These are phyloP conservation scores for Heterodera schachtii DNA, from an alignment of 1,140 invertebrate genomes.

Conservation along the genomic window DNA sequence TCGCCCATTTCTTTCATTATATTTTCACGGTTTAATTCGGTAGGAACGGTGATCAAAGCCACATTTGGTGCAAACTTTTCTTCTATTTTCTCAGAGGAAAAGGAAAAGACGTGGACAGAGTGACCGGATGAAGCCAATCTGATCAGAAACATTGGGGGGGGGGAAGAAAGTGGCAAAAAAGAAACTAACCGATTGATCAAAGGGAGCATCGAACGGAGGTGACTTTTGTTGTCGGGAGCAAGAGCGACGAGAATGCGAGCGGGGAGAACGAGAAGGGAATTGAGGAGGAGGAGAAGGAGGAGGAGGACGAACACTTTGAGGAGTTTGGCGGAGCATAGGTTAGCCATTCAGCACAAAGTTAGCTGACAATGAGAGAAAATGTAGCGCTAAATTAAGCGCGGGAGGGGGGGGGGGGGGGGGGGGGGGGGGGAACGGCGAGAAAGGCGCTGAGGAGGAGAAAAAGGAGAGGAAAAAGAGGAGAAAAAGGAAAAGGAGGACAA, in stretches of 20 bases:
- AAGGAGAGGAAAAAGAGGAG: too few species aligned
- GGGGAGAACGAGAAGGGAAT: not conserved
- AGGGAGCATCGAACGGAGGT: constrained; percentile 24
- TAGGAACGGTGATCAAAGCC: not conserved
- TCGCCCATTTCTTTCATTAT: not conserved
- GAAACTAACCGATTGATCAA: constrained; percentile 19
- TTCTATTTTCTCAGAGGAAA: not conserved
- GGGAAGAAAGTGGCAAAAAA: not conserved
- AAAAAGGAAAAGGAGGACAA: too few species aligned
- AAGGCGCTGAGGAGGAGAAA: too few species aligned
- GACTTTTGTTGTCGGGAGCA: constrained; percentile 16
- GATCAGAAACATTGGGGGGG: not conserved
- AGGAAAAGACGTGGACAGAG: constrained; percentile 9
- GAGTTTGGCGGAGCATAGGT: not conserved
- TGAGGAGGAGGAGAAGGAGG: constrained; percentile 6
- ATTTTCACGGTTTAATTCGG: not conserved
- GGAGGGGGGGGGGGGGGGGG: not conserved
- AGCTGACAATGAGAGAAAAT: too few species aligned
- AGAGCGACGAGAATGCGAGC: constrained; percentile 14
- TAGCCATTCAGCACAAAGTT: not conserved
- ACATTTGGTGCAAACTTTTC: constrained; percentile 8
- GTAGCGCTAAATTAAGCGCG: not conserved
- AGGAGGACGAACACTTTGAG: not conserved
- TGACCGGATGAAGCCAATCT: constrained; percentile 20
- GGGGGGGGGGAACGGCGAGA: too few species aligned